Conservation (phyloP, 2,797 vertebrate genomes). For the Catamblyrhynchus diadema region DNA sequence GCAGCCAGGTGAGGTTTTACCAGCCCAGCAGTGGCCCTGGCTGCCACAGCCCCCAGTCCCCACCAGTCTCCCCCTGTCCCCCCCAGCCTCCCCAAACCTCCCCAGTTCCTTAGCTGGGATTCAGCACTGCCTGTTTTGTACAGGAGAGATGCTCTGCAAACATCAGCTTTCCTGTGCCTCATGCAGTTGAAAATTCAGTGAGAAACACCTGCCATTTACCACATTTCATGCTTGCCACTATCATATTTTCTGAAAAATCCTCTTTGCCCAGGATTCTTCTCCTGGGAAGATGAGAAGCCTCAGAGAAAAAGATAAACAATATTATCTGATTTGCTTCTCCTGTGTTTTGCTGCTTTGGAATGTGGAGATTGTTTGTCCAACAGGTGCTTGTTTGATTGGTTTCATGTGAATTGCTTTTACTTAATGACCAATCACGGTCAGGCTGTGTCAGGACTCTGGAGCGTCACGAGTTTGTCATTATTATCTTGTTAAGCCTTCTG, state of each 20-base stretch:
- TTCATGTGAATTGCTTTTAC: too few relatives aligned
- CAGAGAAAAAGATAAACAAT: background rate
- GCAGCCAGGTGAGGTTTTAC: background rate
- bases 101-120: background rate
- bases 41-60: background rate
- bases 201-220: background rate
- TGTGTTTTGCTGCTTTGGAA: too few relatives aligned
- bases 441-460: too few relatives aligned
- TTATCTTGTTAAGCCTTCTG: too few relatives aligned
- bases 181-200: background rate
- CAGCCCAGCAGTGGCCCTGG: background rate
- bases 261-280: background rate
- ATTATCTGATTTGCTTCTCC: too few relatives aligned
- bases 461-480: too few relatives aligned
- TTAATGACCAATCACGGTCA: too few relatives aligned
- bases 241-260: background rate
- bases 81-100: background rate
- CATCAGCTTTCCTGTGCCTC: background rate
- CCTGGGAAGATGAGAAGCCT: background rate
- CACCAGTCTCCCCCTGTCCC: too few relatives aligned
- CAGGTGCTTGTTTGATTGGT: too few relatives aligned
- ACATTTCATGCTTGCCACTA: background rate
- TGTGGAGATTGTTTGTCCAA: too few relatives aligned
- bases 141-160: background rate
- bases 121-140: accelerated